phyloP scores from a whole-genome alignment of 2,113 vertebrate species.

The Syrmaticus mikado region DNA sequence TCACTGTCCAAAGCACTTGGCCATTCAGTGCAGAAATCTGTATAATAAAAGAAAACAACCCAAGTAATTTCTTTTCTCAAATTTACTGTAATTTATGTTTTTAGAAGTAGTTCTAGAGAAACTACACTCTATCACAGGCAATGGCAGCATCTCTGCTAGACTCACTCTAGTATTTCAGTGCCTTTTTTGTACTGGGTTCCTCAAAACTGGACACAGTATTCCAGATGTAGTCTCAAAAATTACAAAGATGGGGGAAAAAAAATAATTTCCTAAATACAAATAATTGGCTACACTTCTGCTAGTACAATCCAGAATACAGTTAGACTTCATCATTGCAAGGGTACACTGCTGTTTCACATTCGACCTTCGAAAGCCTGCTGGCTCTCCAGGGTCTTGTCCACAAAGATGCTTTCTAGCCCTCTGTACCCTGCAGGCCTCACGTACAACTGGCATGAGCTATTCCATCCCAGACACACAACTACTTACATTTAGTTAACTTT shows the following conservation, averaged over 20 bases:
- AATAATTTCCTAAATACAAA: background rate
- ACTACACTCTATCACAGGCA: background rate
- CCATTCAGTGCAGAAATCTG: constrained; percentile 97
- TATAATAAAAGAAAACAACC: constrained; percentile 3
- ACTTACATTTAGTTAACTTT: background rate
- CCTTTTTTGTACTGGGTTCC: background rate
- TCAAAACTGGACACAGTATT: background rate
- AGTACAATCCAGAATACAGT: background rate
- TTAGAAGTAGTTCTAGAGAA: background rate
- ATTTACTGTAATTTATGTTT: background rate
- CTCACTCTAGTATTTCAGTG: background rate
- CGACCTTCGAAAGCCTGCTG: background rate
- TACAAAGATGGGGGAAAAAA: background rate
- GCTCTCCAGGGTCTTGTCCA: background rate
- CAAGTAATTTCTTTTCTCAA: background rate
- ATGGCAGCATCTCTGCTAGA: background rate
- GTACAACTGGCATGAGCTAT: background rate
- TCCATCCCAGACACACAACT: background rate
- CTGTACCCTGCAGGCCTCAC: background rate
- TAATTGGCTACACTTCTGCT: background rate
- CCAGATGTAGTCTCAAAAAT: background rate
- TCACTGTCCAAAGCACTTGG: constrained; percentile 86
- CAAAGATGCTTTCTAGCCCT: background rate
- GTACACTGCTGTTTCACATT: background rate
- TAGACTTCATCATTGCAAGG: background rate